Conservation (phyloP, 2,888 invertebrate genomes). For the Bellardia bayeri region DNA sequence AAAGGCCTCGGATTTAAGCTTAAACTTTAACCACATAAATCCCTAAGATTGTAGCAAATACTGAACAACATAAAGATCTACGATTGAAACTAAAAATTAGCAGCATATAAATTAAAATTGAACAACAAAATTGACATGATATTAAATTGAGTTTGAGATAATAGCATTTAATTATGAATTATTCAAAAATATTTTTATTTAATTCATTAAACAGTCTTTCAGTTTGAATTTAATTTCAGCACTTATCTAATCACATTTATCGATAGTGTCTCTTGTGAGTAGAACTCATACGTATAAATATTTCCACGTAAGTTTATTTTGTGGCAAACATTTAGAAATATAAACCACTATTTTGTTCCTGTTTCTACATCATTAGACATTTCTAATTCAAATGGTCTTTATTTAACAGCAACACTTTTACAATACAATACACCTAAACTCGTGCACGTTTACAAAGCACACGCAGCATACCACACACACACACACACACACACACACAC, state of each 20-base stretch:
- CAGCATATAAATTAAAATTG: too few relatives aligned
- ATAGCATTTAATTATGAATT: neutral
- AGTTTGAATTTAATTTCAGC: neutral
- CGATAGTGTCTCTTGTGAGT: neutral
- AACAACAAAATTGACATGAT: too few relatives aligned
- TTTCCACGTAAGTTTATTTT: neutral
- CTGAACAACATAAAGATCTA: too few relatives aligned
- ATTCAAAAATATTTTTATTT: neutral
- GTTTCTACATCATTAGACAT: slow-evolving; percentile 6
- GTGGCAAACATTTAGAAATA: neutral
- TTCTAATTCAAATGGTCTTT: neutral
- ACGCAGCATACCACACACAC: neutral
- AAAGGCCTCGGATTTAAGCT: too few relatives aligned
- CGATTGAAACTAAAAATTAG: too few relatives aligned
- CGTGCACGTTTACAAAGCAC: slow-evolving; percentile 15
- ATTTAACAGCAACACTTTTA: neutral
- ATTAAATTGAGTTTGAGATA: too few relatives aligned
- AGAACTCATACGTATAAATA: neutral
- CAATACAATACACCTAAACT: neutral
- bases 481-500: neutral
- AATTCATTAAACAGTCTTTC: neutral
- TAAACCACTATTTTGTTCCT: neutral
- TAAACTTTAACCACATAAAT: too few relatives aligned
- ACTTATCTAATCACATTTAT: neutral
- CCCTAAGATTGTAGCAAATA: too few relatives aligned